Evolutionary conservation across 1,140 invertebrate genomes (phyloP).

Genomic region (Drosophila auraria): DNA sequence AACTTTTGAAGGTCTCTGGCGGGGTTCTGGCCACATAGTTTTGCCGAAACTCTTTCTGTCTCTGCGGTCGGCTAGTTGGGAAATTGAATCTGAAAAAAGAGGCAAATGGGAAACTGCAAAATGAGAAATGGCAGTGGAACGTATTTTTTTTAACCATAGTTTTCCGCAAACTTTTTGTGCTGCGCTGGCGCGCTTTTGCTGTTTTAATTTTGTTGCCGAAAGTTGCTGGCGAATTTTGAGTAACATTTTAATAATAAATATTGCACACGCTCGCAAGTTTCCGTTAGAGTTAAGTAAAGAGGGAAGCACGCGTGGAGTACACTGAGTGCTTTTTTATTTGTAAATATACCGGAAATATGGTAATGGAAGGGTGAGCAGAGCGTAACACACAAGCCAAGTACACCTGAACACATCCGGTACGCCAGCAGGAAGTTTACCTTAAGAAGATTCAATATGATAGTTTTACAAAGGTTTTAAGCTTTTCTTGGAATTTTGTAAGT

Average conservation of each 20-base stretch:
- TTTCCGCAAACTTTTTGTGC: constrained; percentile 72
- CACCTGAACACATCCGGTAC: constrained; percentile 18
- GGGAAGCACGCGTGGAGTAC: constrained; percentile 11
- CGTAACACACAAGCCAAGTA: constrained; percentile 19
- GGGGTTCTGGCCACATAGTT: constrained; percentile 51
- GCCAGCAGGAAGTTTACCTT: not conserved
- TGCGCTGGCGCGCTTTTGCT: constrained; percentile 43
- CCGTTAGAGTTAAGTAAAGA: constrained; percentile 3
- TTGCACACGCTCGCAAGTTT: constrained; percentile 48
- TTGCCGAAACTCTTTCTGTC: constrained; percentile 23
- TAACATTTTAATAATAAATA: constrained; percentile 81
- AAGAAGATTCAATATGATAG: not conserved
- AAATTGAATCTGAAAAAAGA: constrained; percentile 23
- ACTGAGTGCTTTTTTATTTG: not conserved
- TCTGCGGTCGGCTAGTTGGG: constrained; percentile 11
- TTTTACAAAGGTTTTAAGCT: not conserved
- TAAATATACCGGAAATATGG: constrained; percentile 69
- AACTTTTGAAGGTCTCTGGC: constrained; percentile 34
- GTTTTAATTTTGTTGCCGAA: constrained; percentile 74
- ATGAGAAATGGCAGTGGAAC: constrained; percentile 22
- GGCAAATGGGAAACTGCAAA: constrained; percentile 38
- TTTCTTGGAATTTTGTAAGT: not conserved
- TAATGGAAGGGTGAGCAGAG: constrained; percentile 50
- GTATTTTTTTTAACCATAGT: constrained; percentile 35
- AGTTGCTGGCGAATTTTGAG: constrained; percentile 66